A percentile compares a stretch with the other conserved stretches of the same genome.
Evolutionary conservation across 2,797 vertebrate genomes (phyloP).

Genomic region (Mareca penelope): DNA sequence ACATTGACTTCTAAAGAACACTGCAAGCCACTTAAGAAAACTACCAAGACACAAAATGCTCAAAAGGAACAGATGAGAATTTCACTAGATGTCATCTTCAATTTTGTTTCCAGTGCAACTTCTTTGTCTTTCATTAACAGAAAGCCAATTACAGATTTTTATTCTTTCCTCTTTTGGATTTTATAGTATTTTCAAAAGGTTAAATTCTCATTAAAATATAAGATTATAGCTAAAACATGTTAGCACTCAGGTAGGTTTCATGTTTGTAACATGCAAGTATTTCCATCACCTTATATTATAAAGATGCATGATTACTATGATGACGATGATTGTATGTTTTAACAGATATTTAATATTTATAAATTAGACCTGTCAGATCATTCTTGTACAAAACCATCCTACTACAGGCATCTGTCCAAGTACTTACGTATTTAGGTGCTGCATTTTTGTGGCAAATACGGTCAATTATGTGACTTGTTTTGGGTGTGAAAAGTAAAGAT

Average conservation of each 20-base stretch:
- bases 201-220: not conserved
- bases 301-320: not conserved
- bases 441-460: not conserved
- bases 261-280: not conserved
- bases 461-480: not conserved
- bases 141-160: not conserved
- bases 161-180: not conserved
- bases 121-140: constrained; percentile 12
- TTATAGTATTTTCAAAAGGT: not conserved
- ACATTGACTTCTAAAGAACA: not conserved
- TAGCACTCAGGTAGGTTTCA: not conserved
- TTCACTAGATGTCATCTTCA: not conserved
- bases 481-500: not conserved
- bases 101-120: not conserved
- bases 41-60: not conserved
- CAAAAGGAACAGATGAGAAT: not conserved
- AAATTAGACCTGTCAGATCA: not conserved
- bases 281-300: not conserved
- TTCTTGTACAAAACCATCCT: not conserved
- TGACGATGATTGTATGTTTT: not conserved
- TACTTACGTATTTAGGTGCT: not conserved
- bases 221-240: not conserved
- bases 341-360: not conserved
- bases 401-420: not conserved
- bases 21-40: not conserved